Evolutionary conservation across 2,113 vertebrate genomes (phyloP).

Genomic region (Pygoscelis adeliae): DNA sequence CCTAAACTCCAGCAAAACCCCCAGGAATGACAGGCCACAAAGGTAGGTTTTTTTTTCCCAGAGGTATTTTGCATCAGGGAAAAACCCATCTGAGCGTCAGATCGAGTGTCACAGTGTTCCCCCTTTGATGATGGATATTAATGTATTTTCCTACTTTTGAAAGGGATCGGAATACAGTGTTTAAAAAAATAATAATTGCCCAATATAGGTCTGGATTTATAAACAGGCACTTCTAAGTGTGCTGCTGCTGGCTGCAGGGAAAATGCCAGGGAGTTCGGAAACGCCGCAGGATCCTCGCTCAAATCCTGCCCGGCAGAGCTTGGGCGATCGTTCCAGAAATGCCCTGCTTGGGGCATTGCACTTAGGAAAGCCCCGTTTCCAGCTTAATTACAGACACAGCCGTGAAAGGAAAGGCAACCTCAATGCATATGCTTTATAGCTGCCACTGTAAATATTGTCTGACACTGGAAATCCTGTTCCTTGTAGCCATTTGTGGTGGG

Average conservation of each 20-base stretch:
- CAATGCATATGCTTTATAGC: rapidly evolving
- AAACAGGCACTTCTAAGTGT: not conserved
- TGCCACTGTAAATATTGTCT: not conserved
- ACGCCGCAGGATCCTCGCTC: not conserved
- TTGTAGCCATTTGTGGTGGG: not conserved
- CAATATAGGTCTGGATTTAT: not conserved
- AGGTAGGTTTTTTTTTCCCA: not conserved
- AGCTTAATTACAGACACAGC: not conserved
- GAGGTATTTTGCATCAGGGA: conserved; percentile 5
- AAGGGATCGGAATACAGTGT: not conserved
- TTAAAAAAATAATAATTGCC: not conserved
- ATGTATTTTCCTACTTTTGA: conserved; percentile 31
- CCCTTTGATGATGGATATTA: not conserved
- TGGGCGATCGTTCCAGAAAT: not conserved
- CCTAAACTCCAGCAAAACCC: not conserved
- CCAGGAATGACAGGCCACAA: not conserved
- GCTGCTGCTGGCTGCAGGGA: not conserved
- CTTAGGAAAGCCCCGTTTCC: not conserved
- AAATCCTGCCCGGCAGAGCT: not conserved
- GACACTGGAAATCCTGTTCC: not conserved
- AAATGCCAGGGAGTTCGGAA: not conserved
- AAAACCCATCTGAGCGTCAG: not conserved
- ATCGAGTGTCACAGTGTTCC: not conserved
- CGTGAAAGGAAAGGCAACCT: not conserved
- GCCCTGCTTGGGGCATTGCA: rapidly evolving